phyloP scores from a whole-genome alignment of 2,888 invertebrate species.

The Lithophane semibrunnea region DNA sequence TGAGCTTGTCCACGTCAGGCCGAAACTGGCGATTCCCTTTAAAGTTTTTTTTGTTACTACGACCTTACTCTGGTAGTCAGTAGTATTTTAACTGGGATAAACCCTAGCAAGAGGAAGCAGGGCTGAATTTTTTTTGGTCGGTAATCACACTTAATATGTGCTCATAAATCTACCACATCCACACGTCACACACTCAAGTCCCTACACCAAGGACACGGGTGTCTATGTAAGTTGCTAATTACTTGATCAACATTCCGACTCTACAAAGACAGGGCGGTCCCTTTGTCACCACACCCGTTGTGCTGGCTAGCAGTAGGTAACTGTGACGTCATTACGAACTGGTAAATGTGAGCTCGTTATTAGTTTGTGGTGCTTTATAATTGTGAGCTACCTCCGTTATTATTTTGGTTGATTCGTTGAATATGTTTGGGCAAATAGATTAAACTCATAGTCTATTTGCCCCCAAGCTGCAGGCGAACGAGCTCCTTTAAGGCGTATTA shows the following conservation, averaged over 20 bases:
- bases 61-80: no score
- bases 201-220: constrained; percentile 36
- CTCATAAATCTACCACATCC: constrained; percentile 47
- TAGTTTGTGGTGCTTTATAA: constrained; percentile 36
- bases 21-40: no score
- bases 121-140: neutral
- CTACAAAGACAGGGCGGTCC: constrained; percentile 78
- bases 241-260: constrained; percentile 84
- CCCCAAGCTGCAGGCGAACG: no score
- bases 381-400: neutral
- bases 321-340: constrained; percentile 65
- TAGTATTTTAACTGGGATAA: no score
- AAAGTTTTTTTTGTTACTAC: no score
- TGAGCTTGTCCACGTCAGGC: no score
- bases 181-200: constrained; percentile 3
- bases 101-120: neutral
- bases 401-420: neutral
- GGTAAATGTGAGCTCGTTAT: constrained; percentile 45
- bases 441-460: no score
- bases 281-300: constrained; percentile 70
- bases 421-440: no score
- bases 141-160: neutral
- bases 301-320: constrained; percentile 55
- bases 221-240: constrained; percentile 83
- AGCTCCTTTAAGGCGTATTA: no score